phyloP scores from a whole-genome alignment of 2,113 vertebrate species.

The Alligator sinensis region DNA sequence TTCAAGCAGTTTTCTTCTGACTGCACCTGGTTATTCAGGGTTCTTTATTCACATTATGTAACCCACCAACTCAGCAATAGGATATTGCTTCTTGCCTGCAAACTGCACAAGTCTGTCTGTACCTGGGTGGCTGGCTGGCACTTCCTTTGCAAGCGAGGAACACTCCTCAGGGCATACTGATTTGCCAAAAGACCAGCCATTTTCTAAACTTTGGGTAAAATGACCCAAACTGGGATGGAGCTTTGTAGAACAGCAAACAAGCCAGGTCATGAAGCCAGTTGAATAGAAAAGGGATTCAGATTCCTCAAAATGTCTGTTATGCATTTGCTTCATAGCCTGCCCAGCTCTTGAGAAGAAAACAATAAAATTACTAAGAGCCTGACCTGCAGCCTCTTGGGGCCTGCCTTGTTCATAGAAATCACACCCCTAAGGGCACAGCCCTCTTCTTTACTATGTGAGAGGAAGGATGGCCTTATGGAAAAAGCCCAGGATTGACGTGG shows the following conservation, averaged over 20 bases:
- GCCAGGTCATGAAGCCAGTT: neutral
- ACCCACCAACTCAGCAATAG: neutral
- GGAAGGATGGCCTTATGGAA: neutral
- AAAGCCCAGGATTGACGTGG: neutral
- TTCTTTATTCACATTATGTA: accelerated
- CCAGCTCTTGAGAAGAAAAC: neutral
- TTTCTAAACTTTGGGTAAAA: neutral
- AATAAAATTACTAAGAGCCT: neutral
- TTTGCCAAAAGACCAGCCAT: accelerated
- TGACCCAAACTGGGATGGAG: neutral
- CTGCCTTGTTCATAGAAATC: neutral
- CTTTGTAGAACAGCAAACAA: neutral
- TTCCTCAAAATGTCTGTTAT: neutral
- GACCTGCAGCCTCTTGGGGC: neutral
- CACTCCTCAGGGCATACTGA: accelerated
- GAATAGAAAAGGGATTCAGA: neutral
- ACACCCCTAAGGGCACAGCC: neutral
- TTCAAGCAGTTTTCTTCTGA: neutral
- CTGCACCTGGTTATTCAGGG: accelerated
- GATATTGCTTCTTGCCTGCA: neutral
- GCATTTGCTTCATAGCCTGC: neutral
- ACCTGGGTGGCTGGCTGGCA: neutral
- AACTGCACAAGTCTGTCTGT: neutral
- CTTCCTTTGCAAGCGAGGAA: neutral
- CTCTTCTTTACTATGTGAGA: neutral